Conservation (phyloP, 1,140 invertebrate genomes). For the Drosophila orena region DNA sequence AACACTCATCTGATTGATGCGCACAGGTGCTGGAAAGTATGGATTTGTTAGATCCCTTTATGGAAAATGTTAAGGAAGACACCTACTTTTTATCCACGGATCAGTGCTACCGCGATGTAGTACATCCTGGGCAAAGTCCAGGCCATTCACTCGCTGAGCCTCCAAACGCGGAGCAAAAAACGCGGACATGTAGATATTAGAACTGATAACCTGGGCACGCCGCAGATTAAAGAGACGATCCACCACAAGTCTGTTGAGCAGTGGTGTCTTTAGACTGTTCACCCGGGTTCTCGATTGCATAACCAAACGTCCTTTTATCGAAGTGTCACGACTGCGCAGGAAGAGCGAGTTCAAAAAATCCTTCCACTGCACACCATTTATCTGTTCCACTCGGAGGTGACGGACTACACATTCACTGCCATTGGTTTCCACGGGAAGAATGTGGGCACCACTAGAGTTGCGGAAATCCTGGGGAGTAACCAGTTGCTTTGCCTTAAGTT, state of each 20-base stretch:
- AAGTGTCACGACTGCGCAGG: constrained; percentile 59
- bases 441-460: neutral
- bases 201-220: constrained; percentile 55
- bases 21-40: constrained; percentile 57
- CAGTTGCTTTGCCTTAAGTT: constrained; percentile 29
- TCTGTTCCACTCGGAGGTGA: constrained; percentile 54
- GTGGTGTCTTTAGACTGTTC: constrained; percentile 33
- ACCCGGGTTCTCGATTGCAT: constrained; percentile 50
- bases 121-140: constrained; percentile 72
- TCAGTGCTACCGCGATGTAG: constrained; percentile 51
- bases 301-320: constrained; percentile 55
- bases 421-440: neutral
- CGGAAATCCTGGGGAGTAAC: constrained; percentile 24
- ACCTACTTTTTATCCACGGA: constrained; percentile 66
- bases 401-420: constrained; percentile 30
- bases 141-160: constrained; percentile 56
- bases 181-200: constrained; percentile 66
- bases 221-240: constrained; percentile 67
- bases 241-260: constrained; percentile 65
- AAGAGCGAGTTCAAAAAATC: constrained; percentile 69
- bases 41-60: neutral
- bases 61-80: neutral
- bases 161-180: constrained; percentile 62
- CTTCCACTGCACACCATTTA: constrained; percentile 65
- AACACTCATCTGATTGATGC: constrained; percentile 64